Percentiles rank a stretch among this genome's conserved stretches.
Conservation (phyloP, 2,888 invertebrate genomes). For the Acleris sparsana region DNA sequence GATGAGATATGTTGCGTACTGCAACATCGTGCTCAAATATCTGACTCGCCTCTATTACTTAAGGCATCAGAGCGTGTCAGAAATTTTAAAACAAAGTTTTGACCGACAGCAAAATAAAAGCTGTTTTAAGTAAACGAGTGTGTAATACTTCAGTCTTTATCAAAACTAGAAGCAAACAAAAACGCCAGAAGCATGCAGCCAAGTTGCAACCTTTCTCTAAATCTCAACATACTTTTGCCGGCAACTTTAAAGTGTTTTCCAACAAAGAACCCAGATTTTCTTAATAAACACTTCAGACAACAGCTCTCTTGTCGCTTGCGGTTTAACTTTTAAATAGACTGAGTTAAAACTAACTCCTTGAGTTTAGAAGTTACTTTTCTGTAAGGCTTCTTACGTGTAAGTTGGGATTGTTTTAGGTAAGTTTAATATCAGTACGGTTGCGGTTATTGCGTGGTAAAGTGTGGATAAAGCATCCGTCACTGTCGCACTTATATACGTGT, state of each 20-base stretch:
- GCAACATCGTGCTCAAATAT: too few species aligned
- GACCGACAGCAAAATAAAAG: too few species aligned
- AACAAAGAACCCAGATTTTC: constrained; percentile 25
- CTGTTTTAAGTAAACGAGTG: too few species aligned
- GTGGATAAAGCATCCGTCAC: too few species aligned
- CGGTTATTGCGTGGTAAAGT: too few species aligned
- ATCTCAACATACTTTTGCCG: constrained; percentile 19
- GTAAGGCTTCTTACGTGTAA: constrained; percentile 15
- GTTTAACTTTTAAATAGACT: constrained; percentile 34
- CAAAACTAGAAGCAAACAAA: not conserved
- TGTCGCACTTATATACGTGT: too few species aligned
- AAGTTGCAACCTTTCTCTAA: not conserved
- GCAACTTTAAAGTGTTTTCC: constrained; percentile 22
- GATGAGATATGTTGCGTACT: too few species aligned
- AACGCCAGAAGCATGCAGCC: not conserved
- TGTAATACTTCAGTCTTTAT: too few species aligned
- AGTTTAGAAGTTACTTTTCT: constrained; percentile 27
- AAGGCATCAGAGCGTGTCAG: too few species aligned
- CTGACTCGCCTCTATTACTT: too few species aligned
- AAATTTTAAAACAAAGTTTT: too few species aligned
- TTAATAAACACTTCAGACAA: constrained; percentile 35
- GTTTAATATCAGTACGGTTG: not conserved
- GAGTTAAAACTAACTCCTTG: constrained; percentile 28
- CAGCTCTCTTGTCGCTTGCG: constrained; percentile 28
- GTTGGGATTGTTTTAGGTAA: not conserved